Evolutionary conservation across 2,113 vertebrate genomes (phyloP), one percentile per base, ranked within the genome.

Genomic region (Carlito syrichta): DNA sequence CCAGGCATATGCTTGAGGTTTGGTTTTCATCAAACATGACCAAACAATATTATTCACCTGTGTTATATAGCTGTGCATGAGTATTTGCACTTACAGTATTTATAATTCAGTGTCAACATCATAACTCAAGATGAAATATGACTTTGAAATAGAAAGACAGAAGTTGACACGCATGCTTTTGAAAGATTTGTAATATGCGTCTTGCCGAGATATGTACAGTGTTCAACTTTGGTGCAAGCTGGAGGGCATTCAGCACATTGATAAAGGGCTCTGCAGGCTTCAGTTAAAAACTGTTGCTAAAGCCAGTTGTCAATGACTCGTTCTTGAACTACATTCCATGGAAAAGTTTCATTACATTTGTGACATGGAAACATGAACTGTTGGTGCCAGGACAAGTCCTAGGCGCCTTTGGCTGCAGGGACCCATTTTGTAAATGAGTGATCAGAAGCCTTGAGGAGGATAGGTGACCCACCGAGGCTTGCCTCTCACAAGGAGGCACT

Each of bases 401-500:
- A 9, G 2, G 12, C 20, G 10, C 22, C 56, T 14, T 13, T 12
- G 23, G 43, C 25, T 48, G 10, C 7, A 4, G 12, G 1, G 20
- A 8, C 48, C 43, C 56, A 4, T 38, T 52, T 86, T 5, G 7
- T 8, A 86, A 40, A 17, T 0, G 12, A 89, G 54, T 8, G 8
- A 63, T 45, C 27, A 13, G 56, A 84, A 62, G 23, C 5, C 25
- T 12, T 3, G 32, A 76, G 38, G 45, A 84, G 35, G 14, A 14
- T 6, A 4, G 25, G 83, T 10, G 77, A 50, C 8, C 30, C 77
- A 22, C 2, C 0, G 0, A 27, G 7, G 48, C 4, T n/a, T 22
- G 1, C 63, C 45, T 19, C 17, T 13, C 27, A 22, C 0, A 4
- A 73, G 30, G 38, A 5, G 25, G 17, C 0, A 0, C 0, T 1